Conservation (phyloP, 2,888 invertebrate species). For the Aphodius granarius region DNA sequence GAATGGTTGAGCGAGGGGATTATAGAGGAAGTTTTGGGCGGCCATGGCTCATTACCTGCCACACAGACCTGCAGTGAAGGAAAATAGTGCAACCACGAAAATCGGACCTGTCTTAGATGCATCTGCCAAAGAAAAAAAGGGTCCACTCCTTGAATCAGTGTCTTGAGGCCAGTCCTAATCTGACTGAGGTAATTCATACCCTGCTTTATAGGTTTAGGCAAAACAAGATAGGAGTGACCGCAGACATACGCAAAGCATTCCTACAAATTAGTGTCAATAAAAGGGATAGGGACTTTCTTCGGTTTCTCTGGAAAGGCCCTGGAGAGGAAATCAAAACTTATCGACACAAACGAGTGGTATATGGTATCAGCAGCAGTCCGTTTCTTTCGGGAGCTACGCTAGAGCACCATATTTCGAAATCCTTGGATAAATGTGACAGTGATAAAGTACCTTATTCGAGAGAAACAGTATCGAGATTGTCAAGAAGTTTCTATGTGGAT, state of each 20-base stretch:
- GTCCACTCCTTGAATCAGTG: slow-evolving; percentile 11
- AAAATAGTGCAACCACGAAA: background rate
- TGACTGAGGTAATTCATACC: slow-evolving; percentile 28
- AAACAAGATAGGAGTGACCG: background rate
- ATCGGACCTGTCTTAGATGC: slow-evolving; percentile 4
- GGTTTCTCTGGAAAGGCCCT: too few relatives aligned
- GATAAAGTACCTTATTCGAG: background rate
- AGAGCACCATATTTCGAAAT: slow-evolving; percentile 31
- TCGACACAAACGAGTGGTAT: slow-evolving; percentile 31
- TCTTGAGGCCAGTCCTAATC: slow-evolving; percentile 33
- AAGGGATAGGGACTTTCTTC: too few relatives aligned
- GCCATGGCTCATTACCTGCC: background rate
- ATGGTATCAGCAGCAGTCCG: slow-evolving; percentile 11
- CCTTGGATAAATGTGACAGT: background rate
- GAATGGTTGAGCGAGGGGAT: slow-evolving; percentile 36
- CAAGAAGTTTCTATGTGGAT: slow-evolving; percentile 33
- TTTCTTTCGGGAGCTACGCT: slow-evolving; percentile 37
- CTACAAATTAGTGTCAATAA: too few relatives aligned
- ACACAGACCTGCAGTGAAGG: background rate
- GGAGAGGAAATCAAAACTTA: background rate
- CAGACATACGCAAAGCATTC: too few relatives aligned
- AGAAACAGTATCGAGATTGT: slow-evolving; percentile 9
- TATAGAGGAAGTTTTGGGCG: slow-evolving; percentile 21
- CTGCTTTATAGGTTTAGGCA: background rate
- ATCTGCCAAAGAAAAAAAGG: background rate